Conservation (phyloP, 2,888 invertebrate genomes). For the Ferdinandea cuprea region DNA sequence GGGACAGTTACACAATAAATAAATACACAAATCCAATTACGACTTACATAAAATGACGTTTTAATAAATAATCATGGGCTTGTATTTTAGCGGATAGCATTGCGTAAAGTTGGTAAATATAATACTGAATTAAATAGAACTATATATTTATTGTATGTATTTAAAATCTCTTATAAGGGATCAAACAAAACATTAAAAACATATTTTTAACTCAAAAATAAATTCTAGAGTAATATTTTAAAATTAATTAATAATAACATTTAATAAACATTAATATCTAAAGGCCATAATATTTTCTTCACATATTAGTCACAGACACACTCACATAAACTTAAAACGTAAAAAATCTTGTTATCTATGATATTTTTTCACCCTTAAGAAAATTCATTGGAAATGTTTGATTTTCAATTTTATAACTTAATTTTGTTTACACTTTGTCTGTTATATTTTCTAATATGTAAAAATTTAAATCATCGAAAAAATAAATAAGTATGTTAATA, state of each 20-base stretch:
- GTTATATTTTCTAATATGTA: conserved; percentile 6
- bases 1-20: no score
- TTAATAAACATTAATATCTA: neutral
- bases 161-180: no score
- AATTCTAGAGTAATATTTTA: no score
- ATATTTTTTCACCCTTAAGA: conserved; percentile 38
- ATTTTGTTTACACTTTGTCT: conserved; percentile 32
- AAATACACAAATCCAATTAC: no score
- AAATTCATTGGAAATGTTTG: conserved; percentile 78
- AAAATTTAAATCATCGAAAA: conserved; percentile 20
- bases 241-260: neutral
- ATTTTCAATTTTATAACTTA: conserved; percentile 74
- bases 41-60: no score
- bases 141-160: no score
- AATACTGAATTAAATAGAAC: no score
- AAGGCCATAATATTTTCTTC: neutral
- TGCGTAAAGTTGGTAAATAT: no score
- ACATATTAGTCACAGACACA: neutral
- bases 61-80: no score
- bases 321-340: neutral
- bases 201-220: no score
- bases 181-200: no score
- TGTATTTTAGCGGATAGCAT: no score
- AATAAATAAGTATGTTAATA: conserved; percentile 4
- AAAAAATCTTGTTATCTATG: conserved; percentile 25